Base-by-base conservation (phyloP, 2,113 vertebrate genomes). In the Megatriorchis doriae region DNA sequence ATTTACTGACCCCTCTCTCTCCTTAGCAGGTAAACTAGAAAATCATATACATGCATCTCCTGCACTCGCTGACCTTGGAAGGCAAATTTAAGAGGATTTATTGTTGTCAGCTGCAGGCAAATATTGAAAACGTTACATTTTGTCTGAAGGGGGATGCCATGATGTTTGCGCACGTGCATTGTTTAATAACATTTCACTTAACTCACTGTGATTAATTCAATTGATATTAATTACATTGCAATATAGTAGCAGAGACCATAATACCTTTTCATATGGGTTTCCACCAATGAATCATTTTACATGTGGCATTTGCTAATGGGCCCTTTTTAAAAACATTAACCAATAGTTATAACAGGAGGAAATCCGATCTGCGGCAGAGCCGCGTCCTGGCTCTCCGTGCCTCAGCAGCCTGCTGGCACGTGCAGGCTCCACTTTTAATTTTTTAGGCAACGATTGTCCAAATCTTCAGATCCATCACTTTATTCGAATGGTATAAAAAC, bases 41-140 rank as follows among this genome's bases (percentile, higher is more conserved):
- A 97, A 96, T 91, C 81, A 93, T 95, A 93, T 81, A 91, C 86
- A 91, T 92, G 86, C 93, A 92, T 94, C 95, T 96, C 92, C 97
- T 29, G 93, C 95, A 84, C 95, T 97, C 77, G 89, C 97, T 97
- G 97, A 97, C 97, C 96, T 97, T 97, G 94, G 94, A 58, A 97
- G 93, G 95, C 86, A 95, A 97, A 92, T 93, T 97, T 88, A 48
- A 77, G 77, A 94, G 86, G 87, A 96, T 97, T 97, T 94, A 94
- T 94, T 93, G 96, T 88, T 25, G 65, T 34, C 68, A 68, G 86
- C 96, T 90, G 96, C 94, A 72, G 96, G 83, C 94, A 92, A 91
- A 89, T 90, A 55, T 40, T 65, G 97, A 40, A 34, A 90, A 73
- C 38, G 53, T 67, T 88, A 36, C 40, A 2, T 94, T 91, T 87